Base-by-base conservation (phyloP, 2,113 vertebrate genomes). In the Oryzias celebensis region DNA sequence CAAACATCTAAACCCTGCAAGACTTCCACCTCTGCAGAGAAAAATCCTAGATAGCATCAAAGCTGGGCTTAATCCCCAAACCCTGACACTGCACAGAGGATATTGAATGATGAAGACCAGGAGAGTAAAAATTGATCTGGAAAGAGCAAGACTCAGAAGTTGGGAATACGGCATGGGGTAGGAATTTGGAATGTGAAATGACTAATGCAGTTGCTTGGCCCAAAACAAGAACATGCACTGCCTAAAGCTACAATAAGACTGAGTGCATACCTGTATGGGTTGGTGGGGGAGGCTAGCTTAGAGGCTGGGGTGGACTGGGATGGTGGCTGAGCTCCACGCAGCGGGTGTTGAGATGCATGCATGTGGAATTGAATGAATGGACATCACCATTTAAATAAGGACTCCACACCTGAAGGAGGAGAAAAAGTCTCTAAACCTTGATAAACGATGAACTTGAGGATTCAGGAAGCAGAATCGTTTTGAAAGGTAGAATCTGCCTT, bases 141-240 rank as follows among this genome's bases (percentile, higher is more conserved):
- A 73, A 43, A 65, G 17, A 62, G 50, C 15, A 14, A 3, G 56
- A 48, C 22, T 28, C 18, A 15, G 57, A 53, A 78, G 71, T 49
- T 49, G 82, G 70, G 63, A 72, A 88, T 87, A 88, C 78, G 42
- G 74, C 88, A 87, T 80, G 70, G 83, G 80, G 81, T 81, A 86
- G 87, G 86, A 82, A 90, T 91, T 81, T 87, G 87, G 88, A 90
- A 92, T 91, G 86, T 87, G 84, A 91, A 92, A 91, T 92, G 91
- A 91, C 83, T 92, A 92, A 92, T 88, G 88, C 89, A 88, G 67
- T 89, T 89, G 91, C 90, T 91, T 86, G 92, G 91, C 91, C 88
- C 90, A 92, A 87, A 92, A 92, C 91, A 92, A 87, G 90, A 91
- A 91, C 90, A 88, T 83, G 77, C 85, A 90, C 62, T 62, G 92